phyloP scores from a whole-genome alignment of 1,140 invertebrate genomes.

The Ceratina japonica region DNA sequence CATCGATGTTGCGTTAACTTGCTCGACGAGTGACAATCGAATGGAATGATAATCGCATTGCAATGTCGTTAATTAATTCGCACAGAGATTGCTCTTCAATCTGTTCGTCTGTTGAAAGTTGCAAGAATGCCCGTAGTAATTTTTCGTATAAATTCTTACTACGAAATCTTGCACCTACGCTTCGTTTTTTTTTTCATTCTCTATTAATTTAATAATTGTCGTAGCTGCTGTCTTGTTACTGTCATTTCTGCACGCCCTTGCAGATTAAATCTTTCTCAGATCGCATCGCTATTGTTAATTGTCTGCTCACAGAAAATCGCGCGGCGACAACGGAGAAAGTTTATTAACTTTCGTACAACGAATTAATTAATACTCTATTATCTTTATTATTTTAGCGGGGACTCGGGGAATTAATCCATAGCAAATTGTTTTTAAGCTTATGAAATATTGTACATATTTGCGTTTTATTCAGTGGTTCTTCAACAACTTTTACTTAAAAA shows the following conservation, averaged over 20 bases:
- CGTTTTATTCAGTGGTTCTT: neutral
- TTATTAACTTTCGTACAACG: slow-evolving; percentile 1
- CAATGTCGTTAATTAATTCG: slow-evolving; percentile 4
- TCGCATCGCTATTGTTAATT: slow-evolving; percentile 12
- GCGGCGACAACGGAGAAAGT: neutral
- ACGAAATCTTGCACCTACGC: slow-evolving; percentile 24
- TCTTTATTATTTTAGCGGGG: neutral
- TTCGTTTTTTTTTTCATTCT: slow-evolving; percentile 6
- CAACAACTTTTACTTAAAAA: neutral
- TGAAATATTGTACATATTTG: slow-evolving; percentile 29
- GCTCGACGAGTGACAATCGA: neutral
- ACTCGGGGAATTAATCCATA: slow-evolving; percentile 20
- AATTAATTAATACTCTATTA: slow-evolving; percentile 6
- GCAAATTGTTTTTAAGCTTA: slow-evolving; percentile 34
- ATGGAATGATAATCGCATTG: neutral
- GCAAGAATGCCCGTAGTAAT: neutral
- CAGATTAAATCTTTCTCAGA: neutral
- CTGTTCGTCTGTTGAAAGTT: neutral
- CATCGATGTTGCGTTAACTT: slow-evolving; percentile 7
- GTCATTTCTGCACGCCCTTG: slow-evolving; percentile 23
- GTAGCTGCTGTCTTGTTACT: slow-evolving; percentile 7
- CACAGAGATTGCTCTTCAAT: neutral
- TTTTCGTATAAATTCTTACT: neutral
- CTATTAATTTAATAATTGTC: neutral
- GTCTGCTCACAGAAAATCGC: neutral